phyloP scores from a whole-genome alignment of 2,113 vertebrate genomes.

The Brachypteracias leptosomus region DNA sequence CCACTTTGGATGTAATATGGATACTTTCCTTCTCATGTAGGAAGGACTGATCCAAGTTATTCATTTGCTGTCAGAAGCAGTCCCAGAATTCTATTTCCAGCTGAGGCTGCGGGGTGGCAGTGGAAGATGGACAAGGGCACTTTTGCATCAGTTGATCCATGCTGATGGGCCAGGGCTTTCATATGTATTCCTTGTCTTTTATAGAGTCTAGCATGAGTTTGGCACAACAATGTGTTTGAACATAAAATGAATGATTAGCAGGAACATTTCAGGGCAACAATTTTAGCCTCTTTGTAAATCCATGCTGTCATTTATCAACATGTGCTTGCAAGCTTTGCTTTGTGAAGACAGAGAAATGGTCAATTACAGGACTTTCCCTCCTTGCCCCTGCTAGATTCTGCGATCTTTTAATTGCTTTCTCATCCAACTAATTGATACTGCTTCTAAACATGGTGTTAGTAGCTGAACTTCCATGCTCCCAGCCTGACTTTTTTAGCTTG shows the following conservation, averaged over 20 bases:
- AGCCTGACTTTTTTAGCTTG: background rate
- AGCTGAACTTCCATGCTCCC: background rate
- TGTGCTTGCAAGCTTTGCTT: background rate
- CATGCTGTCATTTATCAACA: background rate
- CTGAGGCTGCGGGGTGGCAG: background rate
- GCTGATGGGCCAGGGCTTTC: background rate
- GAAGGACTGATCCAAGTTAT: background rate
- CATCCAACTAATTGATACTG: background rate
- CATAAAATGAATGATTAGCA: background rate
- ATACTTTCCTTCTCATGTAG: background rate
- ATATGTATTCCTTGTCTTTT: background rate
- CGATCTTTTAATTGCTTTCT: background rate
- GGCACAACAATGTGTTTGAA: too few species aligned
- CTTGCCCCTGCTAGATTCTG: background rate
- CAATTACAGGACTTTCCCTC: background rate
- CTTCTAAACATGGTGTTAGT: background rate
- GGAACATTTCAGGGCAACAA: background rate
- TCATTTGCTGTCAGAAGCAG: background rate
- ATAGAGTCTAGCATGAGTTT: background rate
- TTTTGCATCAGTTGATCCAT: rapidly evolving
- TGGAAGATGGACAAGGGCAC: background rate
- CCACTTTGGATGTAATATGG: background rate
- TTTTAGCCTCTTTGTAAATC: background rate
- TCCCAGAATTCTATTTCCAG: background rate
- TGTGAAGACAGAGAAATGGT: background rate